Conservation (phyloP, 2,888 invertebrate genomes). For the Aporophyla nigra region DNA sequence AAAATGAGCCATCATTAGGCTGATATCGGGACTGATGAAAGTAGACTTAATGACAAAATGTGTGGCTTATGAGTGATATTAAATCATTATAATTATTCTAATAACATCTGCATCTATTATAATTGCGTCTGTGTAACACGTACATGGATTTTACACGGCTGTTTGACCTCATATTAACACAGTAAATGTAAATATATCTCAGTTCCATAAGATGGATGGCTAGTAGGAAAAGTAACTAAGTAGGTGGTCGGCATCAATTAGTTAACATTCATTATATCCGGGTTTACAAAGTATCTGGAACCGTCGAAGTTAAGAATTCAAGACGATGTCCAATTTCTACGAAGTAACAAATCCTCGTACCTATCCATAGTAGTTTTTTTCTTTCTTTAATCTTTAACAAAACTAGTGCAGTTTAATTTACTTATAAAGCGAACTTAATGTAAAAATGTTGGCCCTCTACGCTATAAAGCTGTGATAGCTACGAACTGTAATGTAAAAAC, state of each 20-base stretch:
- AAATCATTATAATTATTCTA: conserved; percentile 43
- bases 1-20: conserved; percentile 29
- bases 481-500: not conserved
- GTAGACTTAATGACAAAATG: conserved; percentile 30
- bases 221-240: conserved; percentile 3
- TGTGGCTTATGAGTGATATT: conserved; percentile 14
- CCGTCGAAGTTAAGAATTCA: not conserved
- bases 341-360: not conserved
- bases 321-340: not conserved
- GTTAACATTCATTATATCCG: conserved; percentile 7
- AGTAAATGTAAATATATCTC: conserved; percentile 45
- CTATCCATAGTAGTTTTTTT: not conserved
- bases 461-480: not conserved
- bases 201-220: conserved; percentile 24
- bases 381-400: not conserved
- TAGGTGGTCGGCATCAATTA: conserved; percentile 37
- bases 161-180: conserved; percentile 52
- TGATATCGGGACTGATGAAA: conserved; percentile 55
- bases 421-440: too few species aligned
- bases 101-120: conserved; percentile 46
- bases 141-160: conserved; percentile 50
- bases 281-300: conserved; percentile 11
- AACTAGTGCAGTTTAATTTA: not conserved
- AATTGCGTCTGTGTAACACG: conserved; percentile 36
- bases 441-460: not conserved